These are phyloP conservation scores for Morinoia aosen DNA, from an alignment of 2,888 invertebrate species.

Conservation along the genomic window DNA sequence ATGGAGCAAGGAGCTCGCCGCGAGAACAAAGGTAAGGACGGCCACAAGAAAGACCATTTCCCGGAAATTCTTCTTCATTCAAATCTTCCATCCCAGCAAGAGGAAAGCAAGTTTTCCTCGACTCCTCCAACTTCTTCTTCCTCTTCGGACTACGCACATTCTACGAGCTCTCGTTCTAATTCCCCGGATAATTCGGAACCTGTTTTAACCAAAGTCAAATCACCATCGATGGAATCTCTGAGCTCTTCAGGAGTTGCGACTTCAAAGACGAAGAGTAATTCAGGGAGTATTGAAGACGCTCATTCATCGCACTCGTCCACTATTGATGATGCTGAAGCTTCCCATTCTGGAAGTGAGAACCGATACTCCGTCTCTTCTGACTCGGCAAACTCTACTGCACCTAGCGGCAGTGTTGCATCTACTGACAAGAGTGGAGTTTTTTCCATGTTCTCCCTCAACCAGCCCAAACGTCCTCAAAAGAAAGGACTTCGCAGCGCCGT, in stretches of 20 bases:
- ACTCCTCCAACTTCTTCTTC: not conserved
- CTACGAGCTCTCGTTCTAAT: conserved; percentile 8
- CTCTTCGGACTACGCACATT: conserved; percentile 29
- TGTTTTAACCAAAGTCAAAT: not conserved
- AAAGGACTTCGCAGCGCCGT: conserved; percentile 23
- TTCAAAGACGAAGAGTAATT: not conserved
- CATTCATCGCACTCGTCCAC: not conserved
- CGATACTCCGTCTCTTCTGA: not conserved
- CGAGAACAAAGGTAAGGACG: not conserved
- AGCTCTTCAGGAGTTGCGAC: not conserved
- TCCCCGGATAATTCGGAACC: not conserved
- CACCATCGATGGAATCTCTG: not conserved
- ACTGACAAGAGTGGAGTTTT: not conserved
- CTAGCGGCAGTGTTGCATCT: not conserved
- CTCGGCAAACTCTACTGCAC: not conserved
- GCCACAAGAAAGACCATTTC: not conserved
- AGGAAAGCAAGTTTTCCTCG: not conserved
- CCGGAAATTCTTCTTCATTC: conserved; percentile 21
- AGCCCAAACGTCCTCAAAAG: not conserved
- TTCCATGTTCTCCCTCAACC: not conserved
- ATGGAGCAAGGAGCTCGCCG: conserved; percentile 12
- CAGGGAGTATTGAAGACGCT: not conserved
- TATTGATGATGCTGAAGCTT: not conserved
- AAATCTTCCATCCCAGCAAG: not conserved
- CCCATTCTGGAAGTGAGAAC: not conserved